These are phyloP conservation scores for Creontiades dilutus DNA, from an alignment of 2,888 invertebrate genomes.

Conservation along the genomic window DNA sequence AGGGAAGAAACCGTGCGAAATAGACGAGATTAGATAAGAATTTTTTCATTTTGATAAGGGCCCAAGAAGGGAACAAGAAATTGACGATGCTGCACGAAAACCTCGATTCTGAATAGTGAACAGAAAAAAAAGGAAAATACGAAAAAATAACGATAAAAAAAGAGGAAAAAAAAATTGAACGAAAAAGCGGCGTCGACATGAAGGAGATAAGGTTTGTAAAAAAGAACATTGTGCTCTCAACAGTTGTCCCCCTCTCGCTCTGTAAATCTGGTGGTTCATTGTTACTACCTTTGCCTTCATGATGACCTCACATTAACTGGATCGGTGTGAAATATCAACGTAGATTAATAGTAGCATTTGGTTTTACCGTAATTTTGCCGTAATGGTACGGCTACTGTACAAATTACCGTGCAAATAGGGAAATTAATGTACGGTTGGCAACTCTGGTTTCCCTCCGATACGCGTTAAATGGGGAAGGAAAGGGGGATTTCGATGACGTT, in stretches of 20 bases:
- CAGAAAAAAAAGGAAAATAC: neutral
- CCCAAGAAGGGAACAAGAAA: neutral
- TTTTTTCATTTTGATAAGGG: neutral
- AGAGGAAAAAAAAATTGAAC: neutral
- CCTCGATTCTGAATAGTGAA: constrained; percentile 6
- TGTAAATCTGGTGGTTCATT: neutral
- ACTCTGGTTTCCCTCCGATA: too few species aligned
- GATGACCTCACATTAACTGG: too few species aligned
- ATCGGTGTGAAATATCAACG: too few species aligned
- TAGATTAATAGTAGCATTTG: too few species aligned
- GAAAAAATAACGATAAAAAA: neutral
- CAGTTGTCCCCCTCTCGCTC: neutral
- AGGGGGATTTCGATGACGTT: neutral
- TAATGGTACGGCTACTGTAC: too few species aligned
- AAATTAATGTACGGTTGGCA: too few species aligned
- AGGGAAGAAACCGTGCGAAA: too few species aligned
- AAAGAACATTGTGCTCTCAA: constrained; percentile 10
- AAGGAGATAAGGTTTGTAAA: neutral
- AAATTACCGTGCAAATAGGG: too few species aligned
- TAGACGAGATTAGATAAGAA: too few species aligned
- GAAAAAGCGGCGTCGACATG: neutral
- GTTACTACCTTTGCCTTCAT: too few species aligned
- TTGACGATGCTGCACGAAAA: neutral
- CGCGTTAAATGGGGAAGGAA: neutral
- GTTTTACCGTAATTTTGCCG: too few species aligned